Conservation (phyloP, 1,140 invertebrate species). For the Colletes gigas region DNA sequence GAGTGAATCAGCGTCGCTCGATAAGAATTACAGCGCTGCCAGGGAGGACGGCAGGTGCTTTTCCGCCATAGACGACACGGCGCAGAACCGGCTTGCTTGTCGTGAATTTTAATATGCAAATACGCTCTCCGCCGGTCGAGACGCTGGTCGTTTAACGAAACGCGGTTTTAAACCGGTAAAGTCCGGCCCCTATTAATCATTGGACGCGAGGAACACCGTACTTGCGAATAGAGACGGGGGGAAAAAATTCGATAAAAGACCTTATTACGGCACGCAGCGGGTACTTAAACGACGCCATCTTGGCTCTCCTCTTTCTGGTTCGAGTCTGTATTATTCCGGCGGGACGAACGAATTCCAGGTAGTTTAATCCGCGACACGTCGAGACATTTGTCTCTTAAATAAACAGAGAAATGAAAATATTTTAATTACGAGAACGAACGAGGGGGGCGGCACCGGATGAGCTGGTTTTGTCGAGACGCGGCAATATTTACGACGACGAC, state of each 20-base stretch:
- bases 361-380: too few relatives aligned
- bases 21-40: constrained; percentile 44
- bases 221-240: too few relatives aligned
- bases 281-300: too few relatives aligned
- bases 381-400: too few relatives aligned
- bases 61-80: constrained; percentile 19
- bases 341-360: too few relatives aligned
- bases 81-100: neutral
- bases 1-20: constrained; percentile 52
- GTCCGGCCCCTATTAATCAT: neutral
- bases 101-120: neutral
- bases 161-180: neutral
- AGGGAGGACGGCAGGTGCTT: constrained; percentile 41
- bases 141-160: neutral
- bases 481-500: neutral
- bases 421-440: constrained; percentile 17
- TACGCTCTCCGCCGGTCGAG: neutral
- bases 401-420: constrained; percentile 18
- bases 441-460: too few relatives aligned
- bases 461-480: neutral
- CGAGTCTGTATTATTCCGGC: too few relatives aligned
- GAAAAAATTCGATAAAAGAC: too few relatives aligned
- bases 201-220: too few relatives aligned
- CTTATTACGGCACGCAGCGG: too few relatives aligned
- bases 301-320: too few relatives aligned